These are phyloP conservation scores for Sus cebifrons DNA, from an alignment of 2,797 vertebrate genomes.

Conservation along the genomic window DNA sequence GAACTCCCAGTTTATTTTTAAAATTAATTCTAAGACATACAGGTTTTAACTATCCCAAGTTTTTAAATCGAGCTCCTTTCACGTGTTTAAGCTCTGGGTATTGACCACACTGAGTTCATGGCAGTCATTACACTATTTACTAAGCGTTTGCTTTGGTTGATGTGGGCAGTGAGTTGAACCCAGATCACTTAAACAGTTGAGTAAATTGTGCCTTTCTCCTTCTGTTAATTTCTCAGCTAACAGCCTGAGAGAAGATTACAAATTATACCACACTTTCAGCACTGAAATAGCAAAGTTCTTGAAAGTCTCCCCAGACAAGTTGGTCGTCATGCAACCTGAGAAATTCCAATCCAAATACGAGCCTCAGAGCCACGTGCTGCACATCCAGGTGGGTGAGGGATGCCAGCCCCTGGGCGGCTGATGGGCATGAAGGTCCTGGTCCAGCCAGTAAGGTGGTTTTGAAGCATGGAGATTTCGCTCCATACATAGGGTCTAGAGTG, in stretches of 20 bases:
- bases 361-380: slow-evolving; percentile 90
- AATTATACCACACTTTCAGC: slow-evolving; percentile 96
- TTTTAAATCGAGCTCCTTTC: neutral
- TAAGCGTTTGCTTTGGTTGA: neutral
- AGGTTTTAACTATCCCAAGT: neutral
- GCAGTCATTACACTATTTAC: neutral
- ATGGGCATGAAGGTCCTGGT: fast-evolving
- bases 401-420: fast-evolving
- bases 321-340: slow-evolving; percentile 95
- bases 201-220: neutral
- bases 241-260: slow-evolving; percentile 96
- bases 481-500: neutral
- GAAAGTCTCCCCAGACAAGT: slow-evolving; percentile 93
- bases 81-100: neutral
- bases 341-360: slow-evolving; percentile 97
- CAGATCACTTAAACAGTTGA: neutral
- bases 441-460: neutral
- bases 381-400: slow-evolving; percentile 92
- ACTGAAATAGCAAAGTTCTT: slow-evolving; percentile 93
- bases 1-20: neutral
- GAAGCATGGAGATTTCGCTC: neutral
- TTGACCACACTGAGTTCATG: neutral
- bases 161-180: neutral
- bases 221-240: slow-evolving; percentile 92
- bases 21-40: neutral